Percentiles rank a stretch among this genome's conserved stretches.
phyloP scores from a whole-genome alignment of 2,888 invertebrate genomes.

The Acrobasis suavella region DNA sequence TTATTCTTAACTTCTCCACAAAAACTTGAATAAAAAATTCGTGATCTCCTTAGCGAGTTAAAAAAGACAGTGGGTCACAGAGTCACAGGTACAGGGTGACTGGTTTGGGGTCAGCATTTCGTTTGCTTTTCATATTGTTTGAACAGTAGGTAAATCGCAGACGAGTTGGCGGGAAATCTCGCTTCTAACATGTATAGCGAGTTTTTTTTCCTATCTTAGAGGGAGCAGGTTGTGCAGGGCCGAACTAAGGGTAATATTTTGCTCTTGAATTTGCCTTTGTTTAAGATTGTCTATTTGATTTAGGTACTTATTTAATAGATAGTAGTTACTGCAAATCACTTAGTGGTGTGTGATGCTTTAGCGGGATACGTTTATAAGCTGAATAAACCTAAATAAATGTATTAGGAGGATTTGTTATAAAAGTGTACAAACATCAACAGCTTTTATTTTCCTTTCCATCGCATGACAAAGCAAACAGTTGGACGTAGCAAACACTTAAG shows the following conservation, averaged over 20 bases:
- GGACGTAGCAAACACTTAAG: slow-evolving; percentile 48
- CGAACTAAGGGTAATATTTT: slow-evolving; percentile 44
- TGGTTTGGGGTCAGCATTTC: slow-evolving; percentile 33
- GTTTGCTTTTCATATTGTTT: slow-evolving; percentile 48
- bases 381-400: too few relatives aligned
- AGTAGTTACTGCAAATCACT: too few relatives aligned
- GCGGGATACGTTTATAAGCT: too few relatives aligned
- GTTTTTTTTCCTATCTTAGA: slow-evolving; percentile 57
- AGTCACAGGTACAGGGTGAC: slow-evolving; percentile 30
- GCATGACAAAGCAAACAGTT: slow-evolving; percentile 47
- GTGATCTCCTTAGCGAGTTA: slow-evolving; percentile 11
- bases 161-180: slow-evolving; percentile 63
- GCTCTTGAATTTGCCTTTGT: background rate
- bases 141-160: slow-evolving; percentile 52
- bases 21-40: background rate
- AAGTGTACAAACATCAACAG: background rate
- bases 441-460: slow-evolving; percentile 35
- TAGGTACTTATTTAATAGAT: too few relatives aligned
- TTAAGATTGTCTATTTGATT: too few relatives aligned
- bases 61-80: slow-evolving; percentile 30
- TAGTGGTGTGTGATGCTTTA: too few relatives aligned
- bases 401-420: background rate
- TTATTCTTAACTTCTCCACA: background rate
- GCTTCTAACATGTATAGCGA: slow-evolving; percentile 48
- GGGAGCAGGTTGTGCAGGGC: slow-evolving; percentile 62